Conservation (phyloP, 1,140 invertebrate genomes). For the Aphidius gifuensis region DNA sequence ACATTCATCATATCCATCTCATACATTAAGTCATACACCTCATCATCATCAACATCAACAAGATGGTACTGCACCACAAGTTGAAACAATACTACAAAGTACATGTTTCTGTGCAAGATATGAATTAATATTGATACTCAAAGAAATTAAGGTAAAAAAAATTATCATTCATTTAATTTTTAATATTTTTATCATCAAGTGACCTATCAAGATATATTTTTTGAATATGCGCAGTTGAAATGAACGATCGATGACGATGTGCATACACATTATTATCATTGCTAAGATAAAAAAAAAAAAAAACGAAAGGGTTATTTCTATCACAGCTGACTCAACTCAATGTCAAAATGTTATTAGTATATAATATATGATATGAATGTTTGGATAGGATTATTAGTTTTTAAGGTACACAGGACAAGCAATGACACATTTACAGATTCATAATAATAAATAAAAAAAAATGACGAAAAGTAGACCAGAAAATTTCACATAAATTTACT, state of each 20-base stretch:
- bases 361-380: slow-evolving; percentile 18
- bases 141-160: slow-evolving; percentile 79
- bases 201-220: neutral
- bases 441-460: neutral
- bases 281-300: no score
- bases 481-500: no score
- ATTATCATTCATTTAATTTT: neutral
- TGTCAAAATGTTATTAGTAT: neutral
- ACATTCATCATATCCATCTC: slow-evolving; percentile 45
- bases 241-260: slow-evolving; percentile 16
- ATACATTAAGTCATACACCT: slow-evolving; percentile 51
- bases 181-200: neutral
- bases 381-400: slow-evolving; percentile 30
- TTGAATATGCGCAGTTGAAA: slow-evolving; percentile 15
- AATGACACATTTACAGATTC: no score
- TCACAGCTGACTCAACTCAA: slow-evolving; percentile 18
- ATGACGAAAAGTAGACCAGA: neutral
- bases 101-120: slow-evolving; percentile 75
- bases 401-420: slow-evolving; percentile 9
- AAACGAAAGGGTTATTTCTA: neutral
- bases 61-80: slow-evolving; percentile 54
- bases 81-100: slow-evolving; percentile 58
- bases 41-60: slow-evolving; percentile 54
- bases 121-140: slow-evolving; percentile 89
- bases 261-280: no score